Base-by-base conservation (phyloP, 2,113 vertebrate genomes). In the Trogon melanurus region DNA sequence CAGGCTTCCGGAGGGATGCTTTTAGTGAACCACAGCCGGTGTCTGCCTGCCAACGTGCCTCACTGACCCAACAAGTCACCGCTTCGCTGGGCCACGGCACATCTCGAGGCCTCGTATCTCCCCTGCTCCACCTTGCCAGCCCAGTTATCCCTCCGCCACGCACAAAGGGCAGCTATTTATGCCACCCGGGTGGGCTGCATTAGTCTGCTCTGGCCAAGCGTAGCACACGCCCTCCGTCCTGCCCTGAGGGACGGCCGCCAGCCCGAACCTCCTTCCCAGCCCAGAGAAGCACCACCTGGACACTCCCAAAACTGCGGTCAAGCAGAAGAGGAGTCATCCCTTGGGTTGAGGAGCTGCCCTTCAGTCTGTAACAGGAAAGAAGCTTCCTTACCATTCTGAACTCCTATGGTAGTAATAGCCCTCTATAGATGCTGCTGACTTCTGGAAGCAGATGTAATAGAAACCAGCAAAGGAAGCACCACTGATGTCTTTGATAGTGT, bases 381-480 rank as follows among this genome's bases (percentile, higher is more conserved):
- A 85, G 5, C 32, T 65, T 81, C 74, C 98, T 94, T 98, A 99
- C 99, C 99, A 99, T 98, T 99, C 99, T 88, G 99, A 99, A 97
- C 99, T 99, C 95, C 99, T 97, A 96, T 99, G 99, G 97, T 99
- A 99, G 97, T 99, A 99, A 98, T 99, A 99, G 45, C 99, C 99
- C 97, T 99, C 99, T 90, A 99, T 99, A 95, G 99, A 99, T 65
- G 99, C 99, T 57, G 99, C 99, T 62, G 99, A 99, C 97, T 99
- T 99, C 98, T 99, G 99, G 98, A 99, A 99, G 97, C 99, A 99
- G 98, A 99, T 99, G 98, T 99, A 99, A 97, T 99, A 99, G 98
- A 99, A 99, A 73, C 99, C 99, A 48, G 99, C 99, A 91, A 99
- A 99, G 96, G 99, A 99, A 97, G 99, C 99, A 29, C 99, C 99